Conservation (phyloP, 2,113 vertebrate genomes). For the Aix galericulata region DNA sequence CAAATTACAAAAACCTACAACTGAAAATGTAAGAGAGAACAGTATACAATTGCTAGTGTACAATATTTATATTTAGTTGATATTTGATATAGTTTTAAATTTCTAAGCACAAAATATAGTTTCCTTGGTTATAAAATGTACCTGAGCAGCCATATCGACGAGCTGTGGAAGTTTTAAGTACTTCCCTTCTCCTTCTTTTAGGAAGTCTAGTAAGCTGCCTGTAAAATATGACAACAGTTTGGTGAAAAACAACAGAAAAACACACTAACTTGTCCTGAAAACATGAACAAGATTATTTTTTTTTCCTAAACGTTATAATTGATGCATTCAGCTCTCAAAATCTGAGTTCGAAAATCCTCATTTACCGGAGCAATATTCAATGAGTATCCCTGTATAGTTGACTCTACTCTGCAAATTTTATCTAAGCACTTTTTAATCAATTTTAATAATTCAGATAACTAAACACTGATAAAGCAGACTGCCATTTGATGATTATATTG, state of each 20-base stretch:
- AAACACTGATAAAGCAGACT: neutral
- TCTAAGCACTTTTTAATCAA: neutral
- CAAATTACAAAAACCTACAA: neutral
- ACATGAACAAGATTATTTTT: neutral
- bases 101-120: neutral
- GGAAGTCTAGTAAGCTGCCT: constrained; percentile 94
- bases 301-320: neutral
- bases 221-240: constrained; percentile 4
- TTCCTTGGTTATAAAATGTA: constrained; percentile 52
- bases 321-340: neutral
- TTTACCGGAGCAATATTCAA: neutral
- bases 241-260: neutral
- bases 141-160: constrained; percentile 97
- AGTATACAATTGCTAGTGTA: neutral
- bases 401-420: neutral
- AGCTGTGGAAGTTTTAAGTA: constrained; percentile 91
- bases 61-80: neutral
- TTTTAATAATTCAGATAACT: neutral
- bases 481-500: neutral
- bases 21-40: neutral
- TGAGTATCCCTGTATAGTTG: neutral
- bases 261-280: neutral
- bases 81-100: neutral
- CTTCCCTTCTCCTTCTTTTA: constrained; percentile 96
- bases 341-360: neutral